A percentile compares a stretch with the other conserved stretches of the same genome.
phyloP scores from a whole-genome alignment of 2,888 invertebrate genomes.

The Lasioglossum lativentre region DNA sequence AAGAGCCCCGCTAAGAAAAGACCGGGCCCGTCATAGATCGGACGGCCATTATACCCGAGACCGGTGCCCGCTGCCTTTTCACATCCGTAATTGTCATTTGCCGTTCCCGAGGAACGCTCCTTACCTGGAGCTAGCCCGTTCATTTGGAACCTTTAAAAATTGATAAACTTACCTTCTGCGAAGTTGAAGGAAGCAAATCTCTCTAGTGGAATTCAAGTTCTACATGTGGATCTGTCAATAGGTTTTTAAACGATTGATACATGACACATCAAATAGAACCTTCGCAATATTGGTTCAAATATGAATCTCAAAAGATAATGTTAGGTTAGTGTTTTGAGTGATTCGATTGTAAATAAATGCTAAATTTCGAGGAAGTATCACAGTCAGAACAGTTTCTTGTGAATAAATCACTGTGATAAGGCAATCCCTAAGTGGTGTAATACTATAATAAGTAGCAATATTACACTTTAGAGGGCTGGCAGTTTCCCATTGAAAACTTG shows the following conservation, averaged over 20 bases:
- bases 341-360: too few relatives aligned
- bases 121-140: neutral
- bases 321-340: too few relatives aligned
- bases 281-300: too few relatives aligned
- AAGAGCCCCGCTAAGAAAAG: constrained; percentile 60
- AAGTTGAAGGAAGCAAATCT: neutral
- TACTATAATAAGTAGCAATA: too few relatives aligned
- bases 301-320: too few relatives aligned
- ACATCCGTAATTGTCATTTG: neutral
- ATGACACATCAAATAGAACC: neutral
- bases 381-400: too few relatives aligned
- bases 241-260: neutral
- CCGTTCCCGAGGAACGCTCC: neutral
- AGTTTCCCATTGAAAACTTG: too few relatives aligned
- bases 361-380: too few relatives aligned
- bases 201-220: neutral
- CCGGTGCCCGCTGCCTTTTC: constrained; percentile 21
- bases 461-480: too few relatives aligned
- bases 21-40: constrained; percentile 49
- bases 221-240: neutral
- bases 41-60: constrained; percentile 27
- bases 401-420: too few relatives aligned
- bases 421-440: too few relatives aligned
- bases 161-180: neutral
- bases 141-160: neutral